Base-by-base conservation (phyloP, 2,888 invertebrate species). In the Campopleginae sp. region DNA sequence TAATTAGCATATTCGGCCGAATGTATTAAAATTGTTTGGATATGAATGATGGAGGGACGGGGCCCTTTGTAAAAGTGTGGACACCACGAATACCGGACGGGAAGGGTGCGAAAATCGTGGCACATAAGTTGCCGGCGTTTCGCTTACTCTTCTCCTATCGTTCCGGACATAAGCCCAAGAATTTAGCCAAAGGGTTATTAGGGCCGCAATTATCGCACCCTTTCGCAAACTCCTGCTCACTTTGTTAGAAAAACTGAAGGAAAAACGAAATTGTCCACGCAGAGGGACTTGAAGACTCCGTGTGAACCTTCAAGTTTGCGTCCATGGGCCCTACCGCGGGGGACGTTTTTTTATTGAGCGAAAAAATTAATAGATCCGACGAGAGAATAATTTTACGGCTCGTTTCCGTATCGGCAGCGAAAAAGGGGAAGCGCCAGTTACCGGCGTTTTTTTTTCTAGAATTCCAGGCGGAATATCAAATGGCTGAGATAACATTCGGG, bases 1-100 rank as follows among this genome's bases (percentile, higher is more conserved):
- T 77, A 91, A 93, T 93, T 93, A 93, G 91, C 93, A 93, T 93
- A 92, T 92, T 93, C 91, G 71, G 76, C 74, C 81, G 63, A 80
- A 78, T 31, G 54, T 70, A 71, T 51, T 63, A 75, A 76, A 83
- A 77, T 80, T 65, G 68, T n/a, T 12, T 48, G 61, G 68, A 33
- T 58, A 48, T 19, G 54, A 74, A 38, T 38, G 65, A 68, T 14
- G 33, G 33, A 61, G 23, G 33, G 46, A 46, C 48, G 44, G 46
- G 76, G 71, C 68, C 74, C 68, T 74, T 54, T 74, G 77, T 48
- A 31, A 5, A 5, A 27, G 5, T 7, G 12, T 23, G 58, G 58
- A 65, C 51, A 72, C 63, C 75, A 42, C 38, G 76, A 72, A 70
- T 82, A 77, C 7, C 63, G 31, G 31, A 72, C 23, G 71, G 61